Evolutionary conservation across 2,888 invertebrate genomes (phyloP).

Genomic region (Rhamphomyia laevipes): DNA sequence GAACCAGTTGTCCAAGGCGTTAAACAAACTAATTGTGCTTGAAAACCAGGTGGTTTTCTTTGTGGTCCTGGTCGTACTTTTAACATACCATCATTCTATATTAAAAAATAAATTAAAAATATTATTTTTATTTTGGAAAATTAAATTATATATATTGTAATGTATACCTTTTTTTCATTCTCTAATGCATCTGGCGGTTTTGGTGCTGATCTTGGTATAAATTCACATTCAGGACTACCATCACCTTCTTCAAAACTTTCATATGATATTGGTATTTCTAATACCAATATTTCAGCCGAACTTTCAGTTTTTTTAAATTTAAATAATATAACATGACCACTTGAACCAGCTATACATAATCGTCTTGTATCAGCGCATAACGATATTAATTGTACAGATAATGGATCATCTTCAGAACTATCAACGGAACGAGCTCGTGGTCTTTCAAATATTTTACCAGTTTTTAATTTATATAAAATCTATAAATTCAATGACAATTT

Average conservation of each 20-base stretch:
- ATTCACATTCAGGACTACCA: slow-evolving; percentile 72
- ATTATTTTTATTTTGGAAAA: background rate
- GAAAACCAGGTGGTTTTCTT: slow-evolving; percentile 91
- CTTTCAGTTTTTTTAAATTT: slow-evolving; percentile 89
- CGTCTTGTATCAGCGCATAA: slow-evolving; percentile 87
- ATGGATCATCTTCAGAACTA: slow-evolving; percentile 67
- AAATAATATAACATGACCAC: slow-evolving; percentile 89
- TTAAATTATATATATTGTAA: background rate
- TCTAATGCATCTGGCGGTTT: slow-evolving; percentile 31
- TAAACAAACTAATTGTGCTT: slow-evolving; percentile 88
- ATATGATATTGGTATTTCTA: slow-evolving; percentile 76
- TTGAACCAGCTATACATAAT: slow-evolving; percentile 81
- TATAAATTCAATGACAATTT: slow-evolving; percentile 12
- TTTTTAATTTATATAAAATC: slow-evolving; percentile 94
- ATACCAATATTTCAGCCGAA: slow-evolving; percentile 65
- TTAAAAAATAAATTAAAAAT: slow-evolving; percentile 7
- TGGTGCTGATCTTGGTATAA: slow-evolving; percentile 43
- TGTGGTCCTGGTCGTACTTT: slow-evolving; percentile 63
- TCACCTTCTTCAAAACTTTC: slow-evolving; percentile 71
- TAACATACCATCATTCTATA: slow-evolving; percentile 41
- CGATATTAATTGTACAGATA: slow-evolving; percentile 79
- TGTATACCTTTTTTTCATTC: slow-evolving; percentile 40
- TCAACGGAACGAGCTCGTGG: slow-evolving; percentile 53
- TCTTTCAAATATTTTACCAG: slow-evolving; percentile 60
- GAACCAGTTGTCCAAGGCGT: slow-evolving; percentile 70